Percentiles rank a stretch among this genome's conserved stretches.
Conservation (phyloP, 1,140 invertebrate genomes). For the Wiebesia pumilae region DNA sequence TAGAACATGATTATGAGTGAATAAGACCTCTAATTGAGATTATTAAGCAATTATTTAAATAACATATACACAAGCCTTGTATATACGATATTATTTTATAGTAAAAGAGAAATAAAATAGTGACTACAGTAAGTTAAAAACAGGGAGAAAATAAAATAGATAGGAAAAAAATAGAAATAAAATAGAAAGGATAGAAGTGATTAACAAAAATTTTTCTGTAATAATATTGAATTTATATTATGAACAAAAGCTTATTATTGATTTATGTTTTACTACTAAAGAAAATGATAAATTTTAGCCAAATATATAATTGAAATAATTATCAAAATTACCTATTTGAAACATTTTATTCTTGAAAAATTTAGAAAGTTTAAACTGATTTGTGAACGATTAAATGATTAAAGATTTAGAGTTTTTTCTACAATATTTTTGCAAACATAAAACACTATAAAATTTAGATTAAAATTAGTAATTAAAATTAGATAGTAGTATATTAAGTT, state of each 20-base stretch:
- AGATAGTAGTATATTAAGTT: too few species aligned
- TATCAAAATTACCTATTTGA: too few species aligned
- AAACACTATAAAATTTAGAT: too few species aligned
- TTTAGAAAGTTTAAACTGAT: too few species aligned
- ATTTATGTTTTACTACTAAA: background rate
- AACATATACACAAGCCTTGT: conserved; percentile 61
- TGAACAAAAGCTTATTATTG: background rate
- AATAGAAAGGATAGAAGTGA: conserved; percentile 41
- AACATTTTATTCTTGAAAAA: too few species aligned
- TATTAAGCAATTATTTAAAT: conserved; percentile 76
- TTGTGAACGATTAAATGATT: too few species aligned
- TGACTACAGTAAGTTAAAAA: conserved; percentile 57
- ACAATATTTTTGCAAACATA: too few species aligned
- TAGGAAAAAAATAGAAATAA: conserved; percentile 54
- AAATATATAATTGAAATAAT: too few species aligned
- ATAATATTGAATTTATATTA: conserved; percentile 20
- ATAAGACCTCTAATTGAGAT: conserved; percentile 74
- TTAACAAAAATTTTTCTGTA: background rate
- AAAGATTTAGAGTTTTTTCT: too few species aligned
- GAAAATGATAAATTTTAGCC: too few species aligned
- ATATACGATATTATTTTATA: conserved; percentile 68
- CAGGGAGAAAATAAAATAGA: conserved; percentile 56
- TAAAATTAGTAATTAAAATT: too few species aligned
- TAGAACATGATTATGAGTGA: conserved; percentile 73
- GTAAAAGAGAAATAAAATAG: conserved; percentile 22